Conservation (phyloP, 2,888 invertebrate species). For the Dolomedes plantarius region DNA sequence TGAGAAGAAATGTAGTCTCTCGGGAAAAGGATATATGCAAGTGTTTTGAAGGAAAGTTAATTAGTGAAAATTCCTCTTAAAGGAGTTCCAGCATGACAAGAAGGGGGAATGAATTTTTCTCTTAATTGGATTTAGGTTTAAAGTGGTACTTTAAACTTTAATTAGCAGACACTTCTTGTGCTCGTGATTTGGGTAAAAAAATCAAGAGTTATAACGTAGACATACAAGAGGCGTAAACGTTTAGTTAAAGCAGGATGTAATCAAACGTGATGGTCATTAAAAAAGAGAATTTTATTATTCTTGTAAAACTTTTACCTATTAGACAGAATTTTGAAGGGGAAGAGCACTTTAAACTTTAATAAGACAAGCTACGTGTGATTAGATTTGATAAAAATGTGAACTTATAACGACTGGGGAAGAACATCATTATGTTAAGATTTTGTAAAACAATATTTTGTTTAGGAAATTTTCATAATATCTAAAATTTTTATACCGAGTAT, state of each 20-base stretch:
- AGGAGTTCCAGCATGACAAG: not conserved
- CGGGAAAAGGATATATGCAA: not conserved
- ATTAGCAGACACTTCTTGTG: not conserved
- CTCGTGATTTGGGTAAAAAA: not conserved
- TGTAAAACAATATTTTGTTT: too few species aligned
- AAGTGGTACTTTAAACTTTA: conserved; percentile 10
- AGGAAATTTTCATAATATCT: too few species aligned
- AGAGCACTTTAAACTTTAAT: too few species aligned
- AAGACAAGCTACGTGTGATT: too few species aligned
- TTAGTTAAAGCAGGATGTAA: not conserved
- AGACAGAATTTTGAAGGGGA: not conserved
- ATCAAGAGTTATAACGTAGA: not conserved
- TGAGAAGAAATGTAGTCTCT: not conserved
- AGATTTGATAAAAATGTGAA: too few species aligned
- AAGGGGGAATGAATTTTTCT: not conserved
- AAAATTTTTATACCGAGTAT: too few species aligned
- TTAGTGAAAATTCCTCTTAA: not conserved
- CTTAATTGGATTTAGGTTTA: conserved; percentile 5
- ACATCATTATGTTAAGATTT: too few species aligned
- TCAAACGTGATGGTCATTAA: not conserved
- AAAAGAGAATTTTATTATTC: not conserved
- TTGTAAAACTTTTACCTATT: not conserved
- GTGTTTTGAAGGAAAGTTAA: not conserved
- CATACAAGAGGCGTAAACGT: not conserved
- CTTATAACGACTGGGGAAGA: too few species aligned